A percentile compares a stretch with the other conserved stretches of the same genome.
Evolutionary conservation across 2,797 vertebrate genomes (phyloP).

Genomic region (Halcyon badia): DNA sequence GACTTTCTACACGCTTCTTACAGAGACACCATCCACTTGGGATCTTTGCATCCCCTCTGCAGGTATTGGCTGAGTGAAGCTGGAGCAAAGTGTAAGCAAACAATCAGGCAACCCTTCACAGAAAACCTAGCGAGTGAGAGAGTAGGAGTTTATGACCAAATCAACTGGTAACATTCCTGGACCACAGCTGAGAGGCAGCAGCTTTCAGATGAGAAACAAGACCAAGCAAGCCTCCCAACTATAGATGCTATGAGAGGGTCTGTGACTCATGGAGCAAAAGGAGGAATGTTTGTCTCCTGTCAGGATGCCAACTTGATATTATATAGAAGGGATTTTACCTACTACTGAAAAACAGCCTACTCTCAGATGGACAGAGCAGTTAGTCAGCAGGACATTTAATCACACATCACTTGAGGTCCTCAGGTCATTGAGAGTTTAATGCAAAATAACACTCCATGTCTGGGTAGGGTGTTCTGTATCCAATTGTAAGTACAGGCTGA

Average conservation of each 20-base stretch:
- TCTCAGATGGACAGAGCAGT: constrained; percentile 3
- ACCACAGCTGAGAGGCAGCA: neutral
- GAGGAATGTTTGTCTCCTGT: neutral
- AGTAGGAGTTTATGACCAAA: neutral
- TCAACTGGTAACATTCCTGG: neutral
- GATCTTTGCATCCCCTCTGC: neutral
- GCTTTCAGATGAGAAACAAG: neutral
- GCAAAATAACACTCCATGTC: neutral
- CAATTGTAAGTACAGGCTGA: neutral
- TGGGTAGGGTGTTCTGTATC: neutral
- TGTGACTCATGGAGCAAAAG: neutral
- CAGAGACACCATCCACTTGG: neutral
- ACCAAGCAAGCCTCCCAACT: neutral
- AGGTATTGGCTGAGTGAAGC: neutral
- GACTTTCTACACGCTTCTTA: neutral
- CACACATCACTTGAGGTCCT: constrained; percentile 12
- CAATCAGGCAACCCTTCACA: neutral
- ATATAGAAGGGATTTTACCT: neutral
- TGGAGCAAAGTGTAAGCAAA: neutral
- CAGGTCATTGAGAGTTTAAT: constrained; percentile 32
- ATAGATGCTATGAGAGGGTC: neutral
- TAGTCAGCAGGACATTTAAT: constrained; percentile 24
- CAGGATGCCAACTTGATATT: neutral
- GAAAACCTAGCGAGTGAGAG: neutral
- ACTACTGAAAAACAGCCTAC: neutral